Conservation (phyloP, 2,797 vertebrate genomes). For the Enteromius anoplus region DNA sequence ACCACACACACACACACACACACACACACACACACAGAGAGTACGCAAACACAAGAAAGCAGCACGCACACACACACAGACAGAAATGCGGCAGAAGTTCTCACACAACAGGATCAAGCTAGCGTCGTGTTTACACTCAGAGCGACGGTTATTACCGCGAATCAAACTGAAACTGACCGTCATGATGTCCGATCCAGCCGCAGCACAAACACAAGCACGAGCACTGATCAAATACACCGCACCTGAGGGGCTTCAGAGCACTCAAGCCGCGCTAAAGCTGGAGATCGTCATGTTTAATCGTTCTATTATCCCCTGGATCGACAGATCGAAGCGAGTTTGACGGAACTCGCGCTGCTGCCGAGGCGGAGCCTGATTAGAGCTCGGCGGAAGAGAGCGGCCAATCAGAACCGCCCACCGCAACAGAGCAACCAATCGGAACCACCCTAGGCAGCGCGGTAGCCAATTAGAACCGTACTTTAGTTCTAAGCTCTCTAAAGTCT, state of each 20-base stretch:
- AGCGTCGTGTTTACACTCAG: neutral
- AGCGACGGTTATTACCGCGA: neutral
- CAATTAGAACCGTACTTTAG: too few relatives aligned
- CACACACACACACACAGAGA: neutral
- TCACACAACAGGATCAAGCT: neutral
- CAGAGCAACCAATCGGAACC: constrained; percentile 26
- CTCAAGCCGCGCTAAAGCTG: neutral
- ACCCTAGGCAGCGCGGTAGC: neutral
- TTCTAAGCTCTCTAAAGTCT: too few relatives aligned
- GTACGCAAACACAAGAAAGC: neutral
- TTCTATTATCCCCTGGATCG: neutral
- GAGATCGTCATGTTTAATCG: neutral
- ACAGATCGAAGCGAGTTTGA: neutral
- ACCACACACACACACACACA: neutral
- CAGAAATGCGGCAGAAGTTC: neutral
- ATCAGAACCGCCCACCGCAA: constrained; percentile 22
- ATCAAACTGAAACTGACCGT: constrained; percentile 73
- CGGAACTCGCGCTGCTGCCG: constrained; percentile 60
- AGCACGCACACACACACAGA: neutral
- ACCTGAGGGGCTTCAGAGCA: neutral
- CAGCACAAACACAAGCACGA: constrained; percentile 43
- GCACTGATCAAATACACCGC: constrained; percentile 49
- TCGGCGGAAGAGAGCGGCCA: constrained; percentile 61
- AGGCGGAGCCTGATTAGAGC: constrained; percentile 73
- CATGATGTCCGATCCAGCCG: constrained; percentile 73